Percentiles rank a stretch among this genome's conserved stretches.
Evolutionary conservation across 2,113 vertebrate species (phyloP).

Genomic region (Pelecanoides urinatrix): DNA sequence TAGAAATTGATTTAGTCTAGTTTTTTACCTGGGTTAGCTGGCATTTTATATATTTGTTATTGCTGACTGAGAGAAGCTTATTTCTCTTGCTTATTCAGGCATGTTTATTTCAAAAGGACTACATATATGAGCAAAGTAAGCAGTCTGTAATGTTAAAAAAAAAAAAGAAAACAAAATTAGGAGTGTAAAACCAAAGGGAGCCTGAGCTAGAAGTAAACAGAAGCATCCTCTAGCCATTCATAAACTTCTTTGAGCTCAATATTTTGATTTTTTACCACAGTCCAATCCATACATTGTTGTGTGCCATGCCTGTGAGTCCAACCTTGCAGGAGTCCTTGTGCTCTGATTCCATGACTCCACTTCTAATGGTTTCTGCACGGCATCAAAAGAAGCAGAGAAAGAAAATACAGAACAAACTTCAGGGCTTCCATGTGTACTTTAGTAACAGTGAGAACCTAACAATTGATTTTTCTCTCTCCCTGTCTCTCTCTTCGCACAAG

Average conservation of each 20-base stretch:
- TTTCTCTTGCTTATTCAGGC: background rate
- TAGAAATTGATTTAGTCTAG: constrained; percentile 49
- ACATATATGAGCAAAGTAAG: background rate
- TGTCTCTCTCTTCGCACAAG: background rate
- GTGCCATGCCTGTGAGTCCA: background rate
- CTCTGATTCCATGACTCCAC: background rate
- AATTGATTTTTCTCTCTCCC: background rate
- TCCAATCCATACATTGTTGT: background rate
- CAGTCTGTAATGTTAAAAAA: background rate
- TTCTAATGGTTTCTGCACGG: background rate
- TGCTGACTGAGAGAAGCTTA: background rate
- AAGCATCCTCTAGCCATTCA: background rate
- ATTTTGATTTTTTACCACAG: background rate
- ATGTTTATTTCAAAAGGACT: background rate
- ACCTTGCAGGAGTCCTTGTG: background rate
- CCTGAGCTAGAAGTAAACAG: background rate
- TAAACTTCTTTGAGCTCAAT: background rate
- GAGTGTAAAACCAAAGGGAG: background rate
- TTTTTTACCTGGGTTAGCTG: constrained; percentile 23
- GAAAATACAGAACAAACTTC: background rate
- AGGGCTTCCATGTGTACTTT: background rate
- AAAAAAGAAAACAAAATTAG: background rate
- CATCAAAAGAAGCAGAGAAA: background rate
- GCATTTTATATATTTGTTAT: constrained; percentile 13
- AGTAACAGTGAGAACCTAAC: background rate